Evolutionary conservation across 2,113 vertebrate species (phyloP).

Genomic region (Sigmodon hispidus): DNA sequence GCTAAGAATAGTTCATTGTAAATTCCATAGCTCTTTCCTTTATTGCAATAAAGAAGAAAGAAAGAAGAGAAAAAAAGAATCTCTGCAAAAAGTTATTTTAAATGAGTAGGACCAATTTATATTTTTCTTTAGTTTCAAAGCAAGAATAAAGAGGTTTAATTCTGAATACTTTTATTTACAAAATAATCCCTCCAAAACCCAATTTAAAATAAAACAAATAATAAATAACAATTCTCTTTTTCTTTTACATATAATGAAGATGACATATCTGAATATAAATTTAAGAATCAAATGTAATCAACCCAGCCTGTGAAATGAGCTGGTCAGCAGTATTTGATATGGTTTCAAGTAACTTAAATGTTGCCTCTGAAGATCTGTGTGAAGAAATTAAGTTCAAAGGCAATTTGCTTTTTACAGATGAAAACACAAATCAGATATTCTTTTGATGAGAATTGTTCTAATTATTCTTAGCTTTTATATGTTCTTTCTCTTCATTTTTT

Average conservation of each 20-base stretch:
- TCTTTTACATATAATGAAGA: conserved; percentile 52
- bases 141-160: not conserved
- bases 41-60: conserved; percentile 39
- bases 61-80: conserved; percentile 3
- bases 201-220: conserved; percentile 62
- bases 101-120: not conserved
- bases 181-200: not conserved
- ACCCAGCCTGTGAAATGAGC: conserved; percentile 37
- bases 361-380: not conserved
- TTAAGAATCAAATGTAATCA: conserved; percentile 64
- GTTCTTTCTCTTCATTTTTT: not conserved
- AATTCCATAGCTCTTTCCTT: conserved; percentile 38
- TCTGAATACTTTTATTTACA: conserved; percentile 26
- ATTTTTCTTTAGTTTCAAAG: not conserved
- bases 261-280: conserved; percentile 63
- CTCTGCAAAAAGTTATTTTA: not conserved
- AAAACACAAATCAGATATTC: conserved; percentile 66
- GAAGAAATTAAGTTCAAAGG: conserved; percentile 74
- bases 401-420: conserved; percentile 62
- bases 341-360: conserved; percentile 57
- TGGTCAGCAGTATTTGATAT: conserved; percentile 61
- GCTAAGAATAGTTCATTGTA: conserved; percentile 51
- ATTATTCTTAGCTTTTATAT: not conserved
- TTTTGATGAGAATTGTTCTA: conserved; percentile 54
- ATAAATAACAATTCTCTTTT: not conserved